Evolutionary conservation across 2,888 invertebrate genomes (phyloP), one percentile per base, ranked within the genome.

Genomic region (Unio pictorum): DNA sequence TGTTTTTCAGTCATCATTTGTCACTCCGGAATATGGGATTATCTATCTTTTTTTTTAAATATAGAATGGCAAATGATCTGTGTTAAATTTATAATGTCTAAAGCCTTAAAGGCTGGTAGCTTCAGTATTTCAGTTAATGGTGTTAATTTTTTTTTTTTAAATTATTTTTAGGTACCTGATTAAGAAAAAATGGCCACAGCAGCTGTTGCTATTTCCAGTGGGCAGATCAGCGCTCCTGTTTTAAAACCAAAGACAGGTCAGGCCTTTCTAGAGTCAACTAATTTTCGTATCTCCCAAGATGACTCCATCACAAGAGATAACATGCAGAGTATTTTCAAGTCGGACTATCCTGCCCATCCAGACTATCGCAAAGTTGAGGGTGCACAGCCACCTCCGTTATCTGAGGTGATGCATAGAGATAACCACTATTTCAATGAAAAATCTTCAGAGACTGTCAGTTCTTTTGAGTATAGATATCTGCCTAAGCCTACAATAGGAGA

Each of bases 331-430:
- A 79, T 86, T 17, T 88, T 87, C 72, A 85, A 84, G 73, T 74
- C 80, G 23, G 87, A 88, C 68, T 88, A 85, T 66, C 81, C 83
- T 4, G 80, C 84, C 1, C 83, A 86, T 68, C 66, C 69, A 56
- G 64, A 74, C 20, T 75, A 79, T 63, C 80, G 78, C 8, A 76
- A 82, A 26, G 80, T 79, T 11, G 68, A 71, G 8, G 79, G 79
- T 5, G 81, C 86, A 4, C 72, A 73, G n/a, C 85, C 81, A n/a
- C 87, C 87, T 23, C 74, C 74, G 5, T 79, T 87, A 7, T 87
- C 86, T 1, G 82, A 85, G 54, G 82, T 88, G 28, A 83, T 88
- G 81, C 86, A 87, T 63, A 80, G 78, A 60, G 88, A 88, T 73
- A 82, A 78, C 11, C 73, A 76, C 6, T 85, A 78, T 69, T 84